Evolutionary conservation across 64 coral and sea anemone genomes (phyloP), one percentile per base, ranked within the genome.

Genomic region (Porites australiensis): DNA sequence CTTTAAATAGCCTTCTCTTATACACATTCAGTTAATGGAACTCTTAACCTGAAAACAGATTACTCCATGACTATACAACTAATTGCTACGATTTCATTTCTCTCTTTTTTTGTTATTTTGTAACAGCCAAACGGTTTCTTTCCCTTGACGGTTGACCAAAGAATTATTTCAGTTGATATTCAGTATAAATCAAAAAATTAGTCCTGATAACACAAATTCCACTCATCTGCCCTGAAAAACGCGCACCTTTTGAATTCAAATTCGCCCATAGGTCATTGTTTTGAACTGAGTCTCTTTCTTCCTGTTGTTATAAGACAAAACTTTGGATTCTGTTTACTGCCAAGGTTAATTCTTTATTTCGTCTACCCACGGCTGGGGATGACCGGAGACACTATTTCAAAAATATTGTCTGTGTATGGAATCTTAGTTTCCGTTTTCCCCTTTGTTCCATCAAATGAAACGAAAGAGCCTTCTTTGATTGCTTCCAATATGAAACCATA

Each of bases 251-350:
- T 57, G 54, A 57, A 57, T 9, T 7, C 54, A 9, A 50, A 49
- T 51, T 48, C 73, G 44, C 6, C 46, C 19, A n/a, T 18, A 7
- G 73, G 3, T 47, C 44, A 50, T 18, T 76, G 46, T 16, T 18
- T 45, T 76, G 5, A 15, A 76, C 45, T 50, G 48, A 48, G 73
- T 7, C 50, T 76, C 19, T 47, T 50, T 76, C 50, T 51, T 8
- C 14, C 19, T 76, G 73, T 76, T 76, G 51, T 50, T 47, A 76
- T 76, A 50, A 76, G 13, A 47, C 11, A 50, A 76, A 76, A 50
- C 46, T 49, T 76, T 50, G 50, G 11, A 75, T 21, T 27, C 27
- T 9, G 20, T 3, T 37, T 71, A 18, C 14, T 47, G 73, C 73
- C 73, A 76, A 50, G 50, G 50, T 8, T 50, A 47, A 15, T 50